Evolutionary conservation across 2,797 vertebrate genomes (phyloP).

Genomic region (Remorina albescens): DNA sequence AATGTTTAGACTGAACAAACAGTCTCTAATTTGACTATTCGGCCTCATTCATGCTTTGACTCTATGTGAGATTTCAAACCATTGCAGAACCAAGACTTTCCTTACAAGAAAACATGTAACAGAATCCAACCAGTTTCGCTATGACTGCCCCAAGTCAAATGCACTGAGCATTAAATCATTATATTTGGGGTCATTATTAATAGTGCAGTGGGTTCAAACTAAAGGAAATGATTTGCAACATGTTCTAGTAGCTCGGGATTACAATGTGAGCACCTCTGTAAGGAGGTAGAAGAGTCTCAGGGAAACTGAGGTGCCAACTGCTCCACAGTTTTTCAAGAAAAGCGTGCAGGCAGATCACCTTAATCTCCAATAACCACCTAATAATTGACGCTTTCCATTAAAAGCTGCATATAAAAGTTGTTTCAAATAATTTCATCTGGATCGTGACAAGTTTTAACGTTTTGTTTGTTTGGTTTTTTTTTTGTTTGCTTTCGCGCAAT

Average conservation of each 20-base stretch:
- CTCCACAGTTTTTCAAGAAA: constrained; percentile 26
- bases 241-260: constrained; percentile 65
- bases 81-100: neutral
- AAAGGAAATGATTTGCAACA: constrained; percentile 57
- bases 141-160: neutral
- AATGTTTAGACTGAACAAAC: neutral
- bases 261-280: constrained; percentile 71
- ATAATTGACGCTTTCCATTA: constrained; percentile 25
- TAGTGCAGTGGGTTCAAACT: constrained; percentile 20
- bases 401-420: constrained; percentile 51
- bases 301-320: constrained; percentile 61
- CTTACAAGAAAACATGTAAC: constrained; percentile 4
- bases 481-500: constrained; percentile 41
- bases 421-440: constrained; percentile 30
- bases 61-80: neutral
- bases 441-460: constrained; percentile 63
- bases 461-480: constrained; percentile 36
- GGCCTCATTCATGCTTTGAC: neutral
- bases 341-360: constrained; percentile 3
- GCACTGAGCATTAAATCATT: neutral
- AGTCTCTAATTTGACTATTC: neutral
- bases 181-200: neutral
- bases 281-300: constrained; percentile 53
- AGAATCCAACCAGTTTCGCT: constrained; percentile 1
- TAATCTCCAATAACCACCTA: neutral